Evolutionary conservation across 2,113 vertebrate species (phyloP).

Genomic region (Potamarius usumacintae): DNA sequence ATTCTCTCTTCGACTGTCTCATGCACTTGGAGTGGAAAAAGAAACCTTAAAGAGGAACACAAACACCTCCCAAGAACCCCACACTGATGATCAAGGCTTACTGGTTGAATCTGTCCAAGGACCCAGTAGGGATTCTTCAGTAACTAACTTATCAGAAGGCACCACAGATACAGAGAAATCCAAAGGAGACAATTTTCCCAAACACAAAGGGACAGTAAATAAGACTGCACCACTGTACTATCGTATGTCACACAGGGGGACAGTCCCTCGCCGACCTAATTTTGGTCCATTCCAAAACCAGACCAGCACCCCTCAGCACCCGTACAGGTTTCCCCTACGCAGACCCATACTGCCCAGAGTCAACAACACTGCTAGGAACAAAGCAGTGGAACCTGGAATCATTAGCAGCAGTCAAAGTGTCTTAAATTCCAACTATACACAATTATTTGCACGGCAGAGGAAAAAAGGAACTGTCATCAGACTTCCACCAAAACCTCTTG

Average conservation of each 20-base stretch:
- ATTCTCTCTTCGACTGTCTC: not conserved
- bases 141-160: not conserved
- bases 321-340: constrained; percentile 27
- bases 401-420: not conserved
- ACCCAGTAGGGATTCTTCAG: not conserved
- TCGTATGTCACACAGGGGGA: constrained; percentile 16
- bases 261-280: not conserved
- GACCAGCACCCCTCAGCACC: constrained; percentile 41
- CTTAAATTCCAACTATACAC: not conserved
- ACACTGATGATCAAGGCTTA: constrained; percentile 10
- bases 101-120: not conserved
- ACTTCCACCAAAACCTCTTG: not conserved
- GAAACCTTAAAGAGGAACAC: not conserved
- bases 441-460: not conserved
- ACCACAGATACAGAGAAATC: not conserved
- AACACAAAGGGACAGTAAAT: constrained; percentile 12
- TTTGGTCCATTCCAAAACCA: constrained; percentile 51
- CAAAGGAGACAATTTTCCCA: not conserved
- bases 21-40: not conserved
- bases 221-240: not conserved
- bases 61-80: not conserved
- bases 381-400: not conserved
- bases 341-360: constrained; percentile 13
- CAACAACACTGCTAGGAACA: not conserved
- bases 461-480: not conserved